Evolutionary conservation across 2,797 vertebrate genomes (phyloP), one percentile per base, ranked within the genome.

Genomic region (Lindbergichthys nudifrons): DNA sequence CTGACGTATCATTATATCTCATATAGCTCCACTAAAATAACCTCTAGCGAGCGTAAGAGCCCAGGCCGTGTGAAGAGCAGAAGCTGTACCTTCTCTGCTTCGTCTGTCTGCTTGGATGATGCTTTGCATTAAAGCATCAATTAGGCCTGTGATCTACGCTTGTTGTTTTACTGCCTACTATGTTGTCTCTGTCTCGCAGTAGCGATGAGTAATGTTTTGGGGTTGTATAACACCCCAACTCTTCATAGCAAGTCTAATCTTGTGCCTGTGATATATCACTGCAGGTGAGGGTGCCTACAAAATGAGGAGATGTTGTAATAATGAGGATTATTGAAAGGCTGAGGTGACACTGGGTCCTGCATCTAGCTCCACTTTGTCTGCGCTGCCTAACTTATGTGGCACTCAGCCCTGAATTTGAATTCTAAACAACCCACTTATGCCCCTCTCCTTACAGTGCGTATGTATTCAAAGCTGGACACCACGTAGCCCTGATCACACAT

Each of bases 1-100:
- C 88, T 85, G 88, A 92, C 84, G 85, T 91, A 90, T 90, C 91
- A 93, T 94, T 91, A 92, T 83, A 90, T 87, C 91, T 90, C 88
- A 90, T 89, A 87, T 84, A 89, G 73, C 89, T 88, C 81, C 80
- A 82, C 87, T 90, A 91, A 92, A 93, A 93, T 91, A 89, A 92
- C 89, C 89, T 91, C 82, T 65, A 77, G 77, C 69, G 78, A 87
- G 90, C 80, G 88, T 78, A 61, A 87, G 85, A 87, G 90, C 88
- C 75, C 16, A 48, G 80, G 67, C 81, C 79, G 88, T 84, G 82
- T 82, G 67, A 77, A 81, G 65, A 77, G 79, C 74, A 86, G 78
- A 85, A 75, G 61, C 69, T 9, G 47, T 51, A 80, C 76, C 75
- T 70, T 88, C 87, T 85, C 82, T 72, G 19, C 46, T 36, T 36